Evolutionary conservation across 2,888 invertebrate genomes (phyloP), one percentile per base, ranked within the genome.

Genomic region (Yponomeuta plumbellus): DNA sequence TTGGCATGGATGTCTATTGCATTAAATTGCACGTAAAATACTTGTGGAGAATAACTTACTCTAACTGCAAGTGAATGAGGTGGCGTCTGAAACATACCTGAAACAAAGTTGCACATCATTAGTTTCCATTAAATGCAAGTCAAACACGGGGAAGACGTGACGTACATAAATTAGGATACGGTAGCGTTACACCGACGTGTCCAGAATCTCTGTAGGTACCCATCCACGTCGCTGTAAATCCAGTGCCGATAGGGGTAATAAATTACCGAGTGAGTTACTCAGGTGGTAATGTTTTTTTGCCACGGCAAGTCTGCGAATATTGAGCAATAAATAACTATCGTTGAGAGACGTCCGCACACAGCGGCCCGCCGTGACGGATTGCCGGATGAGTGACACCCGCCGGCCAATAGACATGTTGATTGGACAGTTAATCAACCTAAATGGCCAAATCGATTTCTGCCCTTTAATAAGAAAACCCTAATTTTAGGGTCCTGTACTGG

Each of bases 311-410:
- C 77, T 80, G 79, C 76, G 80, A 83, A 88, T 81, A 90, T 90
- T 89, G 85, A 80, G 73, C 86, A 76, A 88, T 89, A 89, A 89
- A 90, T 89, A 85, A 86, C 83, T 76, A 72, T 74, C 78, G 75
- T 73, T 61, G 78, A 72, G 72, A 73, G 77, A 83, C 76, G 81
- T 85, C 83, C 79, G 74, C 77, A 78, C 78, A 71, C 72, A 70
- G 75, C 76, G 79, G 75, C 73, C 72, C 75, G 72, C 73, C 71
- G 81, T 86, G 88, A 89, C 75, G 85, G 84, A 90, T 88, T 81
- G 83, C 80, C 71, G 71, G 72, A 72, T 71, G 74, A 80, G 79
- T 80, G 83, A 85, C 82, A 78, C 58, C 17, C 10, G 44, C 21
- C 76, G 75, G 77, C 78, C 81, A 76, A 85, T 84, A 86, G 83